A percentile compares a stretch with the other conserved stretches of the same genome.
phyloP scores from a whole-genome alignment of 2,113 vertebrate genomes.

The Coregonus clupeaformis region DNA sequence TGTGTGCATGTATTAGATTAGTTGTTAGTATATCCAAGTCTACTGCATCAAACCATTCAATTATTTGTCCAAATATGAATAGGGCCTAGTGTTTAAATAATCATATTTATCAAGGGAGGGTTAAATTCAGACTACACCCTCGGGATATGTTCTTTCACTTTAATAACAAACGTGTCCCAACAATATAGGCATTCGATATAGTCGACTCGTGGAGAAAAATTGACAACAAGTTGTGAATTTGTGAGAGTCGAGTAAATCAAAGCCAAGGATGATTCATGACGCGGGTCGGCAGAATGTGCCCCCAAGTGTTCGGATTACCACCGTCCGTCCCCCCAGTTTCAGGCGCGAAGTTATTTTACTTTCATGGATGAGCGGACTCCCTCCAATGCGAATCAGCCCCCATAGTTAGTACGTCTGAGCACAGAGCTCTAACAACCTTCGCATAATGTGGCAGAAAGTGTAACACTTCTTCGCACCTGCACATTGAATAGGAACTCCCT shows the following conservation, averaged over 20 bases:
- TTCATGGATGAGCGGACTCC: slow-evolving; percentile 86
- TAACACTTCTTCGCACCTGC: slow-evolving; percentile 97
- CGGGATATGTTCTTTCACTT: background rate
- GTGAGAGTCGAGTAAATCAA: slow-evolving; percentile 4
- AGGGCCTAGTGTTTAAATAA: no score
- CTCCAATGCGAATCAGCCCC: slow-evolving; percentile 87
- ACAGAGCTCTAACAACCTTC: slow-evolving; percentile 95
- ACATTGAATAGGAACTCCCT: slow-evolving; percentile 92
- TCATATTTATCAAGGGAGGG: no score
- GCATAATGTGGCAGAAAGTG: slow-evolving; percentile 91
- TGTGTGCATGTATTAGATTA: no score
- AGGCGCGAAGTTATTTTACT: slow-evolving; percentile 86
- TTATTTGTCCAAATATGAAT: no score
- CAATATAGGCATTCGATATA: no score
- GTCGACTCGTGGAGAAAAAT: background rate
- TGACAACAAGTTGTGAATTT: background rate
- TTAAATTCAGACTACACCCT: no score
- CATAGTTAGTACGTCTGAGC: slow-evolving; percentile 88
- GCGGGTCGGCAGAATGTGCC: slow-evolving; percentile 17
- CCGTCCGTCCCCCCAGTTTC: slow-evolving; percentile 53
- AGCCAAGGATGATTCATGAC: slow-evolving; percentile 41
- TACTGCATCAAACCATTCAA: no score
- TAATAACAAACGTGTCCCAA: background rate
- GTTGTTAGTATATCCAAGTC: no score
- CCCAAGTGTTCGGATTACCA: slow-evolving; percentile 72